These are phyloP conservation scores for Diorhabda elongata DNA, from an alignment of 1,140 invertebrate species.

Conservation along the genomic window DNA sequence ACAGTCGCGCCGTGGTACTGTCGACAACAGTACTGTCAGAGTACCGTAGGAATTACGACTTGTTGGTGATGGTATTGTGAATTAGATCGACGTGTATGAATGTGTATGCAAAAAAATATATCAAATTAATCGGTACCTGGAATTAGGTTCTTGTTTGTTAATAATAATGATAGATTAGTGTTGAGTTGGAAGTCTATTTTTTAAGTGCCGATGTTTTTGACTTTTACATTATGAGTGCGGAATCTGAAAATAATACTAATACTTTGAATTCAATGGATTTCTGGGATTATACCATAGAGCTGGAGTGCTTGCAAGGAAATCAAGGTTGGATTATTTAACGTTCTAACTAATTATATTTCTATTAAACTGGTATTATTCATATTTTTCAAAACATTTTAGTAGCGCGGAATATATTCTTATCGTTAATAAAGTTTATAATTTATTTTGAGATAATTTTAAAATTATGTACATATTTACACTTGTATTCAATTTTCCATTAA, in stretches of 20 bases:
- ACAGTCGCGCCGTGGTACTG: background rate
- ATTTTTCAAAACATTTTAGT: background rate
- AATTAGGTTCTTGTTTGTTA: no score
- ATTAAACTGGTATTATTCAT: background rate
- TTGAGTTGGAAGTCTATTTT: background rate
- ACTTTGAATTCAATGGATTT: conserved; percentile 65
- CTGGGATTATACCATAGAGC: conserved; percentile 77
- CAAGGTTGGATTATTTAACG: conserved; percentile 53
- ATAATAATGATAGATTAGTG: background rate
- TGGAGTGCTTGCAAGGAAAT: conserved; percentile 69
- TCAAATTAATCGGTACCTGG: no score
- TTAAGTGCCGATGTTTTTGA: background rate
- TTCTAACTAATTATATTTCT: background rate
- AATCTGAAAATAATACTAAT: conserved; percentile 13
- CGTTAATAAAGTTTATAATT: no score
- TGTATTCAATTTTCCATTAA: no score
- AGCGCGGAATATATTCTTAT: no score
- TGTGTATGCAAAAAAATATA: no score
- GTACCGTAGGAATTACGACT: background rate
- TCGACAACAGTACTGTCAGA: background rate
- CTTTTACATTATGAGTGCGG: conserved; percentile 23
- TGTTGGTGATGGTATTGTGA: background rate
- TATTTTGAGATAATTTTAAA: no score
- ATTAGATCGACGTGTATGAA: background rate
- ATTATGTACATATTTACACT: no score